Evolutionary conservation across 2,113 vertebrate genomes (phyloP), one percentile per base, ranked within the genome.

Genomic region (Merops nubicus): DNA sequence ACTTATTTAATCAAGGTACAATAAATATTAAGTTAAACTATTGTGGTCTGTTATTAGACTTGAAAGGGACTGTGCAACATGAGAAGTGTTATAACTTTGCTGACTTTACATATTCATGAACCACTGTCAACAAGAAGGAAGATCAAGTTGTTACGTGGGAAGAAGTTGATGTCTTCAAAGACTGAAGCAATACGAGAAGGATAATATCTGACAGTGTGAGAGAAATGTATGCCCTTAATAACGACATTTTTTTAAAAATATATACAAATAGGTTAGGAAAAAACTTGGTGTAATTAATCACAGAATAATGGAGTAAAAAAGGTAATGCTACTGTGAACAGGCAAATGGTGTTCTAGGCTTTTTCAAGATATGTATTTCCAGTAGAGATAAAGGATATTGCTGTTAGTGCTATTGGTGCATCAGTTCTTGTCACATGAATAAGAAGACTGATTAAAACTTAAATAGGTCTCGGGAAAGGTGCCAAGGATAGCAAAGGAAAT

Each of bases 11-110:
- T 80, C 73, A 77, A 57, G 28, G 15, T 63, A 48, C 47, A 45
- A 63, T 67, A 69, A 84, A 74, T 74, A 93, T 15, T 81, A 87
- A 68, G 28, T 42, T 65, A 50, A 91, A 57, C 47, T 62, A 57
- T 17, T 62, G 59, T n/a, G 51, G 36, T 36, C 57, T 45, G 53
- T 64, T 60, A 15, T 43, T 76, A 29, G 22, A 62, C 69, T 53
- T 81, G 40, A 82, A 94, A 78, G 28, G 22, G 45, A 40, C 18
- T 56, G 15, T 57, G 13, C 19, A 77, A 40, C 7, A 45, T 65
- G 12, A 28, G 16, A 56, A 50, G 45, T 40, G 17, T 0, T 6
- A 6, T 77, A 84, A 43, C 42, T 81, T 80, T 86, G 33, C 54
- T 77, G 74, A 17, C 26, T 67, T 81, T 64, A 77, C n/a, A 40